Percentiles rank a stretch among this genome's conserved stretches.
phyloP scores from a whole-genome alignment of 2,113 vertebrate species.

The Indicator indicator region DNA sequence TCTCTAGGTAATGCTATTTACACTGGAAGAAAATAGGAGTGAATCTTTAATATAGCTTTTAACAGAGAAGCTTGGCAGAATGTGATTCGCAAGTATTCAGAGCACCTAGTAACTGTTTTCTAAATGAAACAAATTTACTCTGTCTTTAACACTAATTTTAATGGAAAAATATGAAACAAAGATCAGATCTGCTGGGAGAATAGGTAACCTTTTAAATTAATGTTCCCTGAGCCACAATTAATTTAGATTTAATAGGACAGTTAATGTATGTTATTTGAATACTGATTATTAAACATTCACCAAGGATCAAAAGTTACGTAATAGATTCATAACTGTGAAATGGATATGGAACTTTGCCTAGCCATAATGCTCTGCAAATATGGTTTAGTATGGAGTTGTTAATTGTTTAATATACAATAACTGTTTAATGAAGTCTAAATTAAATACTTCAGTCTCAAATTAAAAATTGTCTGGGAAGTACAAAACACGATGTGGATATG shows the following conservation, averaged over 20 bases:
- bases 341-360: constrained; percentile 2
- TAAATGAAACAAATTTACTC: constrained; percentile 66
- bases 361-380: constrained; percentile 50
- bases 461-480: not conserved
- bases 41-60: constrained; percentile 30
- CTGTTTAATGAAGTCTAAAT: constrained; percentile 65
- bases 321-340: constrained; percentile 61
- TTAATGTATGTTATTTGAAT: constrained; percentile 71
- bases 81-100: constrained; percentile 42
- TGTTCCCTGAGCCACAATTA: constrained; percentile 73
- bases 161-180: constrained; percentile 67
- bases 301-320: constrained; percentile 68
- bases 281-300: constrained; percentile 69
- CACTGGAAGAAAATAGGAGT: constrained; percentile 21
- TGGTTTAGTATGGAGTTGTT: constrained; percentile 48
- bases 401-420: constrained; percentile 58
- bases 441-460: constrained; percentile 45
- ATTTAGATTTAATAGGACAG: constrained; percentile 77
- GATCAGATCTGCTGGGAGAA: constrained; percentile 69
- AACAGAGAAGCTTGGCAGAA: constrained; percentile 31
- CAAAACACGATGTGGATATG: not conserved
- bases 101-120: constrained; percentile 4
- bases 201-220: constrained; percentile 74
- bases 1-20: constrained; percentile 42
- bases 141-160: constrained; percentile 62